Conservation (phyloP, 1,140 invertebrate genomes). For the Tribolium castaneum region DNA sequence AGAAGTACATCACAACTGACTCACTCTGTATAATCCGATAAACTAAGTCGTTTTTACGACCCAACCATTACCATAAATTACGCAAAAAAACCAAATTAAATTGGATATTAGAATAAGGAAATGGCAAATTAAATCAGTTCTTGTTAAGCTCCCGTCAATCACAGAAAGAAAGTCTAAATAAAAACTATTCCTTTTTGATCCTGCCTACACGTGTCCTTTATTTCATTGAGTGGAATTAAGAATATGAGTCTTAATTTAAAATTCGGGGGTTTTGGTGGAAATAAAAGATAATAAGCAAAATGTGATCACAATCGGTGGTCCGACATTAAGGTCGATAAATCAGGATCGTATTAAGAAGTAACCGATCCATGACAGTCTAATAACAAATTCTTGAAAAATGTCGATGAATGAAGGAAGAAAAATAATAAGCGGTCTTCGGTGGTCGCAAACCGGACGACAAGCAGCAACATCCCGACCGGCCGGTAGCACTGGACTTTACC, state of each 20-base stretch:
- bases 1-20: too few relatives aligned
- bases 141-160: background rate
- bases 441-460: slow-evolving; percentile 34
- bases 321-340: background rate
- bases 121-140: background rate
- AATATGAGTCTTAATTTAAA: background rate
- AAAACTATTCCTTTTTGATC: background rate
- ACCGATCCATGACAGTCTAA: slow-evolving; percentile 1
- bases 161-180: background rate
- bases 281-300: background rate
- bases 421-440: slow-evolving; percentile 23
- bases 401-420: slow-evolving; percentile 9
- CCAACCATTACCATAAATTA: background rate
- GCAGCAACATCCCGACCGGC: slow-evolving; percentile 24
- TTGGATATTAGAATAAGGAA: background rate
- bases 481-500: slow-evolving; percentile 43
- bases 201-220: background rate
- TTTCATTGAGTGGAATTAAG: background rate
- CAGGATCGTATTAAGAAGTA: slow-evolving; percentile 5
- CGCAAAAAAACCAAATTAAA: background rate
- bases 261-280: background rate
- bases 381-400: slow-evolving; percentile 19
- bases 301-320: background rate
- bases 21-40: too few relatives aligned
- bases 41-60: background rate